Conservation (phyloP, 2,888 invertebrate species). For the Tortricodes alternella region DNA sequence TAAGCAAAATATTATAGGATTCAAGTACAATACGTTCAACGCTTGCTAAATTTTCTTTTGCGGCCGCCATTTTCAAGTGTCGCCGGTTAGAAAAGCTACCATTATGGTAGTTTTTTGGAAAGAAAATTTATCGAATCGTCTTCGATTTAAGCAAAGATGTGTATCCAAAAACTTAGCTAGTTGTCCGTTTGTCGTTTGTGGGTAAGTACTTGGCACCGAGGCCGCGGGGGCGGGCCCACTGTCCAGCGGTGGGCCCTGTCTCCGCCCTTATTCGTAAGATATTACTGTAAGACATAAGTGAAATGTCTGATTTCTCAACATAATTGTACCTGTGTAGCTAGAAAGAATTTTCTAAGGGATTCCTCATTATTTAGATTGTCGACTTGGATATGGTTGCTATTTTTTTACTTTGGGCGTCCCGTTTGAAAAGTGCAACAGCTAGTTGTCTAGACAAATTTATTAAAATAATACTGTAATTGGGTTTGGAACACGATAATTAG, state of each 20-base stretch:
- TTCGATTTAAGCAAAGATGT: constrained; percentile 72
- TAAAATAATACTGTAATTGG: not conserved
- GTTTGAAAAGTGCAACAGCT: constrained; percentile 29
- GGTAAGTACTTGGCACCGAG: constrained; percentile 50
- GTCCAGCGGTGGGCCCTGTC: not conserved
- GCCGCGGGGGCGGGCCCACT: constrained; percentile 39
- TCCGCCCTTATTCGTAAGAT: constrained; percentile 57
- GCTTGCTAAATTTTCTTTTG: constrained; percentile 34
- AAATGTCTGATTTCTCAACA: constrained; percentile 61
- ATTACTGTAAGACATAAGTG: constrained; percentile 73
- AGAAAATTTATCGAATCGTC: constrained; percentile 43
- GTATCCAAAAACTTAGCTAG: constrained; percentile 73
- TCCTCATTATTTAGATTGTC: constrained; percentile 44
- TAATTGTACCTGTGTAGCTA: constrained; percentile 80
- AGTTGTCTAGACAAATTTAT: constrained; percentile 13
- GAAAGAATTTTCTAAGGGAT: constrained; percentile 70
- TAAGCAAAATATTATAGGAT: constrained; percentile 70
- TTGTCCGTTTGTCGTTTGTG: constrained; percentile 68
- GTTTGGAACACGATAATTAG: not conserved
- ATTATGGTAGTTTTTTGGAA: constrained; percentile 44
- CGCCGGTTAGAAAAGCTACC: constrained; percentile 39
- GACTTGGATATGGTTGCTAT: constrained; percentile 68
- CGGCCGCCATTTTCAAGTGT: constrained; percentile 39
- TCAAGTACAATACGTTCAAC: constrained; percentile 56
- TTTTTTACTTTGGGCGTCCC: constrained; percentile 45